These are phyloP conservation scores for Rhagophthalmus giganteus DNA, from an alignment of 2,888 invertebrate species.

Conservation along the genomic window DNA sequence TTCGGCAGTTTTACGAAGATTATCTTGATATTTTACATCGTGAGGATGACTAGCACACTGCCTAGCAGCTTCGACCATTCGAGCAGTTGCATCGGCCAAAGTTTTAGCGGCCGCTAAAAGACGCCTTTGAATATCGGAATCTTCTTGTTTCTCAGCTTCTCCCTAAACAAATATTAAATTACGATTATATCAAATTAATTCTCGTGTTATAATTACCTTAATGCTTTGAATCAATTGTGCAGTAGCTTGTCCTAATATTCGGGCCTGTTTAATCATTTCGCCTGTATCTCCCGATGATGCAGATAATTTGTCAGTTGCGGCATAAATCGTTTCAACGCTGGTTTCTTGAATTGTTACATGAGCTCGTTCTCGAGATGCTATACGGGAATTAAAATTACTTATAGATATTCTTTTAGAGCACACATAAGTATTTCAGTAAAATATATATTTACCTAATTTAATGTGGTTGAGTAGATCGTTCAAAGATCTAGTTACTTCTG, in stretches of 20 bases:
- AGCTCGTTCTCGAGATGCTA: slow-evolving; percentile 64
- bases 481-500: slow-evolving; percentile 84
- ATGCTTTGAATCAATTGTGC: slow-evolving; percentile 93
- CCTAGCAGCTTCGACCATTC: slow-evolving; percentile 95
- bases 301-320: slow-evolving; percentile 85
- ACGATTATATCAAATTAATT: not conserved
- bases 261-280: slow-evolving; percentile 93
- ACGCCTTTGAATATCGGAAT: slow-evolving; percentile 85
- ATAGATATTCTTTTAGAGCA: not conserved
- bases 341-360: slow-evolving; percentile 71
- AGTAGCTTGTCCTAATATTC: slow-evolving; percentile 90
- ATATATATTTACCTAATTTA: slow-evolving; percentile 57
- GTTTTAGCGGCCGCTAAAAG: slow-evolving; percentile 93
- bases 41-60: slow-evolving; percentile 86
- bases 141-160: slow-evolving; percentile 87
- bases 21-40: slow-evolving; percentile 80
- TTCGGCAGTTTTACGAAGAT: slow-evolving; percentile 86
- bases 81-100: slow-evolving; percentile 93
- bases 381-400: slow-evolving; percentile 5
- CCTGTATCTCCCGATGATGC: slow-evolving; percentile 83
- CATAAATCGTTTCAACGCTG: slow-evolving; percentile 86
- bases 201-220: slow-evolving; percentile 57
- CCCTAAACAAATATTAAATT: slow-evolving; percentile 51
- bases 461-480: slow-evolving; percentile 90
- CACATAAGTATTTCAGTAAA: not conserved